Conservation (phyloP, 2,888 invertebrate species). For the Rhodophaea formosa region DNA sequence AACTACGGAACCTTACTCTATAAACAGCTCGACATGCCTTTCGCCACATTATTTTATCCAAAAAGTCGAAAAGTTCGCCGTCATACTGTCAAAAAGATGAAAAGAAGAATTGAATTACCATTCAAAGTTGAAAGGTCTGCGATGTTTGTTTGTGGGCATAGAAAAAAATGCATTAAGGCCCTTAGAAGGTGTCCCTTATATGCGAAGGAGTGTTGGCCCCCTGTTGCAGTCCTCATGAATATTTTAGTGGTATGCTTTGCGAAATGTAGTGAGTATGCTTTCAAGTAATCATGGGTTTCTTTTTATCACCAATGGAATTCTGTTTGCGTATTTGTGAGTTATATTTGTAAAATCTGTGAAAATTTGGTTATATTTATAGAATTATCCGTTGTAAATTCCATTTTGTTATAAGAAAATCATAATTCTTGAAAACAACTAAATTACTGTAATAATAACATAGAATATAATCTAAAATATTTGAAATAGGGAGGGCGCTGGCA, state of each 20-base stretch:
- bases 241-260: constrained; percentile 59
- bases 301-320: constrained; percentile 12
- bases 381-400: too few relatives aligned
- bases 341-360: not conserved
- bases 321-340: not conserved
- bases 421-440: too few relatives aligned
- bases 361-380: not conserved
- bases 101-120: constrained; percentile 66
- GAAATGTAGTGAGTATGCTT: constrained; percentile 57
- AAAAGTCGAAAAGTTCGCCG: not conserved
- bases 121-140: constrained; percentile 58
- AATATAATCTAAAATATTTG: too few relatives aligned
- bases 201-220: constrained; percentile 51
- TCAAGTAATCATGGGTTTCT: constrained; percentile 34
- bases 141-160: constrained; percentile 66
- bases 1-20: not conserved
- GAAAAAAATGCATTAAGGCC: constrained; percentile 65
- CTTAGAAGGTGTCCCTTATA: constrained; percentile 40
- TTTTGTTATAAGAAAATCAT: too few relatives aligned
- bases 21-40: not conserved
- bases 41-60: not conserved
- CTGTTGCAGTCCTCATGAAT: constrained; percentile 66
- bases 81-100: constrained; percentile 39
- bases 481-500: too few relatives aligned
- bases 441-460: not conserved